Conservation (phyloP, 2,888 invertebrate species). For the Andrena haemorrhoa region DNA sequence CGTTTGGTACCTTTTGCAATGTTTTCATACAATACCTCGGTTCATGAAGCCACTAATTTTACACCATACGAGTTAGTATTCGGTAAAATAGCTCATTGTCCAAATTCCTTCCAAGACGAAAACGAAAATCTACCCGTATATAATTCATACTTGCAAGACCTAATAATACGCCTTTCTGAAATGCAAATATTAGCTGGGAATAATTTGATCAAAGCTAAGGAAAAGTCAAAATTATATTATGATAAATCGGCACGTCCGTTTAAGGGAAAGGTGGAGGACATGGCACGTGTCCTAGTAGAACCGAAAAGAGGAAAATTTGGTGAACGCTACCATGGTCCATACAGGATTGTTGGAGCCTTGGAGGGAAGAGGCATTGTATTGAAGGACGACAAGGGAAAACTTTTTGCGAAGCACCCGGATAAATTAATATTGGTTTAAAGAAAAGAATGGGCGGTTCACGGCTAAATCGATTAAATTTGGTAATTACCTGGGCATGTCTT, state of each 20-base stretch:
- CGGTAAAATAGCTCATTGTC: not conserved
- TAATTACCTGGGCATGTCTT: not conserved
- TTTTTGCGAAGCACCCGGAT: not conserved
- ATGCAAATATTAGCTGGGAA: slow-evolving; percentile 12
- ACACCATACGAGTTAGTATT: slow-evolving; percentile 17
- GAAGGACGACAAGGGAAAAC: not conserved
- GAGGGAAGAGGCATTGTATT: not conserved
- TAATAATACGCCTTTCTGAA: slow-evolving; percentile 1
- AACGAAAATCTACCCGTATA: not conserved
- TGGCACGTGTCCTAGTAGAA: not conserved
- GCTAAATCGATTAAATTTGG: not conserved
- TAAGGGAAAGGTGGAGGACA: not conserved
- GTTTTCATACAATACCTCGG: slow-evolving; percentile 18
- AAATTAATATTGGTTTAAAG: not conserved
- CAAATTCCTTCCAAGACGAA: not conserved
- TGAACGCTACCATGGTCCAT: not conserved
- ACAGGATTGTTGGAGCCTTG: not conserved
- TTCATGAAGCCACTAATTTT: slow-evolving; percentile 11
- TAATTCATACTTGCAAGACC: not conserved
- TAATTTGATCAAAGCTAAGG: not conserved
- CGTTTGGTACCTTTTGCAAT: slow-evolving; percentile 10
- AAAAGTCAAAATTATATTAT: slow-evolving; percentile 4
- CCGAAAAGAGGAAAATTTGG: not conserved
- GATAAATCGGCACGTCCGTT: not conserved
- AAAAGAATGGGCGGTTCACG: not conserved